Evolutionary conservation across 2,888 invertebrate species (phyloP).

Genomic region (Herminia tarsipennalis): DNA sequence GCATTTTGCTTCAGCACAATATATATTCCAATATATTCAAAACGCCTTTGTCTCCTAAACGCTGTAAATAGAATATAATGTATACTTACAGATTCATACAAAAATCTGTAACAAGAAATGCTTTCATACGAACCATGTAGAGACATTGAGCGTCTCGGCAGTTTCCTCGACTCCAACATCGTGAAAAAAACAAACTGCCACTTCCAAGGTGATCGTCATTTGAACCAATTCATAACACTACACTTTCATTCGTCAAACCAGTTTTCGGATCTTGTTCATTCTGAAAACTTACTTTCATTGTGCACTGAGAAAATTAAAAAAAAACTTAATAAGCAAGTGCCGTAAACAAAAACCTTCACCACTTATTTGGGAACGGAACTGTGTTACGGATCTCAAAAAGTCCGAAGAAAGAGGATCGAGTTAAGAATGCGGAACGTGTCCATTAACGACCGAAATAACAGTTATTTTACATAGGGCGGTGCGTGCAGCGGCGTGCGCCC

Average conservation of each 20-base stretch:
- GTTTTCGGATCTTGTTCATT: conserved; percentile 69
- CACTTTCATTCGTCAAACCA: conserved; percentile 75
- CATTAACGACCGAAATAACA: conserved; percentile 83
- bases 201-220: conserved; percentile 63
- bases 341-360: conserved; percentile 57
- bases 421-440: conserved; percentile 81
- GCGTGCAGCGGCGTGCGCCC: conserved; percentile 65
- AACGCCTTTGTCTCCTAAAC: not conserved
- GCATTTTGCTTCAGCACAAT: not conserved
- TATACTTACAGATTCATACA: no score
- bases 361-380: conserved; percentile 54
- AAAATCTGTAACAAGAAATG: conserved; percentile 26
- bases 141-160: conserved; percentile 76
- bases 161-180: conserved; percentile 79
- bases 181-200: conserved; percentile 56
- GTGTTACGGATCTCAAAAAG: conserved; percentile 50
- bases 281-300: conserved; percentile 75
- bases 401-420: conserved; percentile 62
- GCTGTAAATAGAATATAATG: not conserved
- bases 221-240: conserved; percentile 72
- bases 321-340: conserved; percentile 53
- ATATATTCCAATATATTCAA: not conserved
- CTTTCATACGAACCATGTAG: conserved; percentile 71
- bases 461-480: conserved; percentile 81
- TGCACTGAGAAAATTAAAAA: conserved; percentile 60